These are phyloP conservation scores for Oncorhynchus nerka DNA, from an alignment of 2,113 vertebrate species.

Conservation along the genomic window DNA sequence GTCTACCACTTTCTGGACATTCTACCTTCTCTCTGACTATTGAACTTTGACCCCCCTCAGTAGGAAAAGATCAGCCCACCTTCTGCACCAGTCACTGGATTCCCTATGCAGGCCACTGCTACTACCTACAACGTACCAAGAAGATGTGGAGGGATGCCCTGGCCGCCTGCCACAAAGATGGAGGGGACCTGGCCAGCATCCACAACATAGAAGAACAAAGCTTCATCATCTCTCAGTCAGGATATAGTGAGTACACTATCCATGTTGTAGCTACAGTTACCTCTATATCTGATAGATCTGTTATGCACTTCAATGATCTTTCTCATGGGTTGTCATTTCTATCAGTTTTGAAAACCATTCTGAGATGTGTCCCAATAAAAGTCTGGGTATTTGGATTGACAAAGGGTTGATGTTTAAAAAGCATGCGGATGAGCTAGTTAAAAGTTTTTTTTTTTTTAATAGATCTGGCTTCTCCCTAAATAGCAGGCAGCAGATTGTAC, in stretches of 20 bases:
- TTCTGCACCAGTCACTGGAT: slow-evolving; percentile 87
- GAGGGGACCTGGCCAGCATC: slow-evolving; percentile 86
- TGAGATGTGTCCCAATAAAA: too few relatives aligned
- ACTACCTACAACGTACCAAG: slow-evolving; percentile 78
- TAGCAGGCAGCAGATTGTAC: too few relatives aligned
- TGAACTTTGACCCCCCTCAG: slow-evolving; percentile 12
- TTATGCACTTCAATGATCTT: too few relatives aligned
- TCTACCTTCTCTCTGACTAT: neutral
- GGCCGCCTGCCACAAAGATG: slow-evolving; percentile 82
- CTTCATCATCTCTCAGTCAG: slow-evolving; percentile 87
- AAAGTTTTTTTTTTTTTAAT: too few relatives aligned
- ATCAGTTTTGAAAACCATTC: too few relatives aligned
- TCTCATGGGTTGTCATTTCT: too few relatives aligned
- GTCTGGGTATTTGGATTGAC: too few relatives aligned
- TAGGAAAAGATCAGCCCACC: slow-evolving; percentile 73
- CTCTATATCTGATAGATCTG: too few relatives aligned
- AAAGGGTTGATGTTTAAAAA: too few relatives aligned
- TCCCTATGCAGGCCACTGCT: slow-evolving; percentile 86
- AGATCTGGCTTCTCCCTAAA: too few relatives aligned
- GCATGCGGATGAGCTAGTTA: too few relatives aligned
- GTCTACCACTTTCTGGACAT: neutral
- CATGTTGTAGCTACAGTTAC: too few relatives aligned
- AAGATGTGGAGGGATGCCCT: slow-evolving; percentile 86
- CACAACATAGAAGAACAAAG: slow-evolving; percentile 90
- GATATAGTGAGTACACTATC: slow-evolving; percentile 81